Base-by-base conservation (phyloP, 2,113 vertebrate species). In the Pseudolaguvia tuberculata region DNA sequence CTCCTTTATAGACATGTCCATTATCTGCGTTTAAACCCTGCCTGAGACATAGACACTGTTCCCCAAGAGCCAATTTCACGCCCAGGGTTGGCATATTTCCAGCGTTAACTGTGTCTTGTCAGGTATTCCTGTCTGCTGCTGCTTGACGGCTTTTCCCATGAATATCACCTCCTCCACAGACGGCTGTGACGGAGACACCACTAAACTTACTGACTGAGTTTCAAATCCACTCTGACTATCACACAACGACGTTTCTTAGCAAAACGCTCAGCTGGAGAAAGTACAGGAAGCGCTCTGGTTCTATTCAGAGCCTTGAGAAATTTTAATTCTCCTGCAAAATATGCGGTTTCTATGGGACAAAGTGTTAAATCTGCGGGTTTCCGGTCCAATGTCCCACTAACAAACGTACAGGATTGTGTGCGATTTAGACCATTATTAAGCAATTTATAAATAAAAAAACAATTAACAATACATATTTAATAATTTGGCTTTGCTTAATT, bases 321-420 rank as follows among this genome's bases (percentile, higher is more conserved):
- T 39, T 70, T 21, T 2, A 8, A 27, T 21, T 69, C 50, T n/a
- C 67, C 13, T 11, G 12, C 29, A 53, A 27, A 15, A 20, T 15
- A 35, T 14, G 67, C 0, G 0, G 20, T 70, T 12, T 21, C 35
- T 21, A 35, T 1, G 7, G 47, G 20, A 70, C 27, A 53, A 70
- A 53, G 50, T 5, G 9, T 31, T 9, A 70, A 69, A 53, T 70
- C 50, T n/a, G 27, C 48, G n/a, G 48, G 18, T 5, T 3, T n/a
- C n/a, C n/a, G n/a, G 29, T 69, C 27, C 29, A 70, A 70, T 70
- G 67, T 18, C 29, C 35, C 0, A 29, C 67, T 70, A 70, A 70
- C 45, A 67, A 42, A 42, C 39, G 39, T 4, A 42, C 4, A 42
- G 39, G 39, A 35, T 23, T n/a, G n/a, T n/a, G n/a, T n/a, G n/a